These are phyloP conservation scores for Bubalus kerabau DNA, from an alignment of 2,113 vertebrate genomes.

Conservation along the genomic window DNA sequence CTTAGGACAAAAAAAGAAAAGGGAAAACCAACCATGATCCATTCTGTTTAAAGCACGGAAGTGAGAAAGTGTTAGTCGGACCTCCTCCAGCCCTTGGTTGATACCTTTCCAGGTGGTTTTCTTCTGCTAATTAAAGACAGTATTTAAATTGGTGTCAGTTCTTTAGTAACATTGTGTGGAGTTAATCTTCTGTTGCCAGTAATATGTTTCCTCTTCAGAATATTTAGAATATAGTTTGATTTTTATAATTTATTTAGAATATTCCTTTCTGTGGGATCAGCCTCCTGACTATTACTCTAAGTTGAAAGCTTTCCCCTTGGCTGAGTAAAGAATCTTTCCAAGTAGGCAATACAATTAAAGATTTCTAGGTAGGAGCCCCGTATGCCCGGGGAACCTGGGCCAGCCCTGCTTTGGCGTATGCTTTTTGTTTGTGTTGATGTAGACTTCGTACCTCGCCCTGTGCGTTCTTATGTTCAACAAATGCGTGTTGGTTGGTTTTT, in stretches of 20 bases:
- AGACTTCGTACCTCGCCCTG: rapidly evolving
- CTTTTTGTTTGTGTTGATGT: not conserved
- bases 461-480: not conserved
- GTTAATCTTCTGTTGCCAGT: not conserved
- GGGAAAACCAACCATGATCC: not conserved
- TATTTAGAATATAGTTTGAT: not conserved
- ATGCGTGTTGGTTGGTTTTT: not conserved
- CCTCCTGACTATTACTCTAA: not conserved
- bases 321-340: not conserved
- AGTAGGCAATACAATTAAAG: not conserved
- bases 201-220: not conserved
- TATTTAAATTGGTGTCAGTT: not conserved
- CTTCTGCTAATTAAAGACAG: not conserved
- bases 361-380: not conserved
- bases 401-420: not conserved
- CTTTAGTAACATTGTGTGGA: not conserved
- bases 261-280: not conserved
- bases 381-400: not conserved
- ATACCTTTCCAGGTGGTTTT: not conserved
- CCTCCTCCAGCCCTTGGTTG: not conserved
- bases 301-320: not conserved
- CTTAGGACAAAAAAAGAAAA: not conserved
- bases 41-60: not conserved
- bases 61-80: not conserved
- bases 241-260: not conserved